A percentile compares a stretch with the other conserved stretches of the same genome.
These are phyloP conservation scores for Parazoanthus swiftii DNA, from an alignment of 92 coral and sea anemone species.

Conservation along the genomic window DNA sequence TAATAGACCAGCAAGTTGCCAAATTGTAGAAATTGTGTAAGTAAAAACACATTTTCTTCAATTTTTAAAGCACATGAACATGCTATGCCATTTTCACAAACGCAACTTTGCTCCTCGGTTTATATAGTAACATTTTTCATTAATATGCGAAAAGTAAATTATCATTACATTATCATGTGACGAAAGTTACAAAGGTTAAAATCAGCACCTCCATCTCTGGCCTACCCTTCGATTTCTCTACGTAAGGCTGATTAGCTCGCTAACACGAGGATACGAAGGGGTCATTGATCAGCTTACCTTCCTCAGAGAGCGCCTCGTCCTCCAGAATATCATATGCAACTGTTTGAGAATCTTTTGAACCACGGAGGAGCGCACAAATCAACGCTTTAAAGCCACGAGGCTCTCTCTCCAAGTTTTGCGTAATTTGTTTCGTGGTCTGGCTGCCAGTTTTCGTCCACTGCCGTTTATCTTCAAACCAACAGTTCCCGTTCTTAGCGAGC, in stretches of 20 bases:
- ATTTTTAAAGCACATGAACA: no score
- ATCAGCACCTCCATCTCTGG: no score
- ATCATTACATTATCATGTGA: no score
- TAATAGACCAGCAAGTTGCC: no score
- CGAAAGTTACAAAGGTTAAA: no score
- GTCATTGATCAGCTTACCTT: conserved; percentile 9
- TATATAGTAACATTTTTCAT: no score
- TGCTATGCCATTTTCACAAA: no score
- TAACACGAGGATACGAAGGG: not conserved
- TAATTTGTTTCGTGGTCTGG: conserved; percentile 6
- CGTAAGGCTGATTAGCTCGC: not conserved
- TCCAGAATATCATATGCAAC: conserved; percentile 21
- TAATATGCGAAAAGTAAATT: no score
- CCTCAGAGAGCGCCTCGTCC: conserved; percentile 22
- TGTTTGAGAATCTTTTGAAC: conserved; percentile 21
- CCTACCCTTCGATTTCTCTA: not conserved
- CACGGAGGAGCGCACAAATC: conserved; percentile 13
- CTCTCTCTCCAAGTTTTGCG: conserved; percentile 33
- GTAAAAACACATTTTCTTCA: no score
- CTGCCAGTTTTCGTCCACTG: conserved; percentile 7
- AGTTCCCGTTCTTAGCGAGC: conserved; percentile 29
- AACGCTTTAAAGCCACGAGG: conserved; percentile 32
- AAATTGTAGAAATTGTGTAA: no score
- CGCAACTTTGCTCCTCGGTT: no score
- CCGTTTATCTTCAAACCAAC: conserved; percentile 22